These are phyloP conservation scores for Aphaenogaster ashmeadi DNA, from an alignment of 1,140 invertebrate genomes.

Conservation along the genomic window DNA sequence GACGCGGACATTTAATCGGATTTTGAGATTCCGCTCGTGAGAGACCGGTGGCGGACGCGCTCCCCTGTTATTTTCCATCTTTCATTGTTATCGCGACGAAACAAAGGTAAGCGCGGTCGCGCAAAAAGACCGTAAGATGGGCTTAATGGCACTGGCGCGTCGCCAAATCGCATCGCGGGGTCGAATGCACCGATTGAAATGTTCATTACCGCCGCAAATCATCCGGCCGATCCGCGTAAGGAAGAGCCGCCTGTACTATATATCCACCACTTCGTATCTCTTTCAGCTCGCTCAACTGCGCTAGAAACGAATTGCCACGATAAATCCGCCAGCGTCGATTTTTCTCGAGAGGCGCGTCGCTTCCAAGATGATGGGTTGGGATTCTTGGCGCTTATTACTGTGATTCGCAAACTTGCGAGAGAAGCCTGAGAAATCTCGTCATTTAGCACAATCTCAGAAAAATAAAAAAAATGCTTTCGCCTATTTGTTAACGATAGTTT, in stretches of 20 bases:
- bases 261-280: slow-evolving; percentile 48
- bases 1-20: slow-evolving; percentile 35
- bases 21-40: slow-evolving; percentile 35
- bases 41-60: neutral
- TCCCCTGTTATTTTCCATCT: slow-evolving; percentile 80
- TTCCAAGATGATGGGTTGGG: slow-evolving; percentile 29
- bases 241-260: slow-evolving; percentile 41
- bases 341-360: slow-evolving; percentile 46
- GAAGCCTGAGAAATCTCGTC: neutral
- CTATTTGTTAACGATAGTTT: neutral
- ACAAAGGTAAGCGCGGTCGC: slow-evolving; percentile 80
- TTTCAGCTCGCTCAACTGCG: slow-evolving; percentile 34
- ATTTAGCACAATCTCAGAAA: neutral
- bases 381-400: slow-evolving; percentile 36
- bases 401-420: slow-evolving; percentile 27
- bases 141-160: slow-evolving; percentile 82
- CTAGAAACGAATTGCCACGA: slow-evolving; percentile 37
- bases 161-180: slow-evolving; percentile 79
- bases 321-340: slow-evolving; percentile 53
- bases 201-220: slow-evolving; percentile 78
- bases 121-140: slow-evolving; percentile 78
- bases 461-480: neutral
- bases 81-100: slow-evolving; percentile 83
- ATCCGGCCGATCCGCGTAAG: slow-evolving; percentile 59
- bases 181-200: slow-evolving; percentile 78